phyloP scores from a whole-genome alignment of 2,113 vertebrate species.

The Variabilichromis moorii region DNA sequence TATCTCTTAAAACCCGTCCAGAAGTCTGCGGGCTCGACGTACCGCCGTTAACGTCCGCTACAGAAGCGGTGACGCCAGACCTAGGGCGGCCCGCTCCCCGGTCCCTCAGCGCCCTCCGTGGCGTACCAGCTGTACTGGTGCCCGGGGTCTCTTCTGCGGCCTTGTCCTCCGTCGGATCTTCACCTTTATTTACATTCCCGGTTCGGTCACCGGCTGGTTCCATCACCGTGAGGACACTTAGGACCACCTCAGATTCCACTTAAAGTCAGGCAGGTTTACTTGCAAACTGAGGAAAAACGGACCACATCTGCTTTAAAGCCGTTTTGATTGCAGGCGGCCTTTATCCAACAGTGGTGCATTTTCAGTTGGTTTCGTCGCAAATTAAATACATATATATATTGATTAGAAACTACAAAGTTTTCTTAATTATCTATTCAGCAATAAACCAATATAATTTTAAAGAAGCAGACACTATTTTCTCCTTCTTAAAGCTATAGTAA shows the following conservation, averaged over 20 bases:
- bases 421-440: conserved; percentile 62
- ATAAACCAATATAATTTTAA: conserved; percentile 69
- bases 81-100: conserved; percentile 55
- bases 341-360: conserved; percentile 61
- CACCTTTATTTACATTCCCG: conserved; percentile 47
- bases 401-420: conserved; percentile 53
- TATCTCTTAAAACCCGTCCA: conserved; percentile 69
- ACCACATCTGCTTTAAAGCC: conserved; percentile 40
- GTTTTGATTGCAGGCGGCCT: conserved; percentile 59
- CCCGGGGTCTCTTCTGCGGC: conserved; percentile 65
- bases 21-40: conserved; percentile 43
- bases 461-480: conserved; percentile 69
- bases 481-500: conserved; percentile 78
- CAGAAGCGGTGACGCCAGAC: conserved; percentile 41
- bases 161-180: conserved; percentile 50
- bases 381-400: conserved; percentile 45
- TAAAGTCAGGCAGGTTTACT: conserved; percentile 31
- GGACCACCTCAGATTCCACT: background rate
- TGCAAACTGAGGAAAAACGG: conserved; percentile 12
- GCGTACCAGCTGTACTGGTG: conserved; percentile 40
- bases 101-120: conserved; percentile 62
- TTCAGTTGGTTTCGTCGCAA: conserved; percentile 40
- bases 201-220: conserved; percentile 49
- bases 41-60: conserved; percentile 48
- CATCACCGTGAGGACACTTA: conserved; percentile 48